Evolutionary conservation across 2,797 vertebrate genomes (phyloP).

Genomic region (Epinephelus coioides): DNA sequence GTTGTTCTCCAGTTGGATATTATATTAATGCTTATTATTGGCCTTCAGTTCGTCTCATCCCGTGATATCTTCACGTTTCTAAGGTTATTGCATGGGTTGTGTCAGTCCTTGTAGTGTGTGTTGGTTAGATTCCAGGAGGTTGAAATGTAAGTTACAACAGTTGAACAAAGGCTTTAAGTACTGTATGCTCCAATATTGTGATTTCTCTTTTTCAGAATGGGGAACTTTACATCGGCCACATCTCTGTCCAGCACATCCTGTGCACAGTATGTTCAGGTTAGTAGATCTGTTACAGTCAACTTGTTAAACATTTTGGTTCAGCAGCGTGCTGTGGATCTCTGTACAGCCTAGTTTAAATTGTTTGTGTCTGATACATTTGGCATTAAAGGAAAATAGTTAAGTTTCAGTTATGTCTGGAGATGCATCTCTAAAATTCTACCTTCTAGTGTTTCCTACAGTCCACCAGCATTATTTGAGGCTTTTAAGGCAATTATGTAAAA

Average conservation of each 20-base stretch:
- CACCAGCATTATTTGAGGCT: background rate
- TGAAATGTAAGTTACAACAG: background rate
- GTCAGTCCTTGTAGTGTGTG: slow-evolving; percentile 1
- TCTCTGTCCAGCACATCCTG: slow-evolving; percentile 67
- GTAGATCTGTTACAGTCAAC: background rate
- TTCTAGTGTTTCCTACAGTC: background rate
- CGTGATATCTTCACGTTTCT: slow-evolving; percentile 41
- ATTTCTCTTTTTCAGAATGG: slow-evolving; percentile 82
- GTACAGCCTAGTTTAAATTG: background rate
- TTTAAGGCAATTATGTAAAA: background rate
- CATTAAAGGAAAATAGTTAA: rapidly evolving
- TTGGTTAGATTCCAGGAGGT: background rate
- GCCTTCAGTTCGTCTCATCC: slow-evolving; percentile 15
- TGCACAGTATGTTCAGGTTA: slow-evolving; percentile 83
- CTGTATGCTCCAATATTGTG: background rate
- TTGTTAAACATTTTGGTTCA: background rate
- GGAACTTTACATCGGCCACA: slow-evolving; percentile 81
- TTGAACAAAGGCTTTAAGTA: too few relatives aligned
- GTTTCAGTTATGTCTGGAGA: background rate
- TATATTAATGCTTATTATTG: slow-evolving; percentile 37
- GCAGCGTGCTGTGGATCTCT: background rate
- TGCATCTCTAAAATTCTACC: rapidly evolving
- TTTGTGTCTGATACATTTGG: background rate
- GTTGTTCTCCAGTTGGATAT: slow-evolving; percentile 31
- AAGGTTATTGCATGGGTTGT: slow-evolving; percentile 54